Conservation (phyloP, 2,113 vertebrate species). For the Eulacestoma nigropectus region DNA sequence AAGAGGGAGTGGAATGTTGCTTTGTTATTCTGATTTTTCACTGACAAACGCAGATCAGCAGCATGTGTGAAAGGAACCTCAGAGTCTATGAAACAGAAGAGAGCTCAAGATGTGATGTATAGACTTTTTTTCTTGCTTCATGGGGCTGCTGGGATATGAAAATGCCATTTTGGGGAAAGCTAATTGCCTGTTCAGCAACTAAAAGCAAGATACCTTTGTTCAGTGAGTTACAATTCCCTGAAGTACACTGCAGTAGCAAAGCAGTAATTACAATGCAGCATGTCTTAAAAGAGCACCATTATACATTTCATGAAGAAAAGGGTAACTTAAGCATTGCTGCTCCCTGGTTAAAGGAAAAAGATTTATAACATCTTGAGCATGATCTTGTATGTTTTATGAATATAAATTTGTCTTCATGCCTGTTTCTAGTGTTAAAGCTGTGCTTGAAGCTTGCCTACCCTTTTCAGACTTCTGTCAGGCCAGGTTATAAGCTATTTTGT, state of each 20-base stretch:
- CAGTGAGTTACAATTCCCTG: conserved; percentile 39
- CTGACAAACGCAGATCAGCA: neutral
- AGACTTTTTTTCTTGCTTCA: neutral
- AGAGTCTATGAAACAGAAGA: neutral
- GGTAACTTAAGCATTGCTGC: neutral
- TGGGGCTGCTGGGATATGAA: conserved; percentile 7
- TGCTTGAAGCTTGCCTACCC: neutral
- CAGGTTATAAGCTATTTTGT: neutral
- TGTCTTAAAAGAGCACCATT: conserved; percentile 50
- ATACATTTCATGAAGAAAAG: conserved; percentile 3
- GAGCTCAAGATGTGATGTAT: conserved; percentile 2
- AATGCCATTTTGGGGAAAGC: conserved; percentile 36
- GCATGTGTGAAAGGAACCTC: neutral
- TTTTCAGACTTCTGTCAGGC: neutral
- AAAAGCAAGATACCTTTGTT: conserved; percentile 58
- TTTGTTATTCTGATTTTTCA: conserved; percentile 42
- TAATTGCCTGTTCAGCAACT: conserved; percentile 47
- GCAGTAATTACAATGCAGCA: conserved; percentile 41
- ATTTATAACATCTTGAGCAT: neutral
- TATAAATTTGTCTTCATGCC: neutral
- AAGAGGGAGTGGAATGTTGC: neutral
- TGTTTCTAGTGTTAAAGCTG: neutral
- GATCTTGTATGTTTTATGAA: neutral
- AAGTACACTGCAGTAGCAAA: conserved; percentile 24
- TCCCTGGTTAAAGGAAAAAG: conserved; percentile 8